phyloP scores from a whole-genome alignment of 2,888 invertebrate species.

The Eumerus sabulonum region DNA sequence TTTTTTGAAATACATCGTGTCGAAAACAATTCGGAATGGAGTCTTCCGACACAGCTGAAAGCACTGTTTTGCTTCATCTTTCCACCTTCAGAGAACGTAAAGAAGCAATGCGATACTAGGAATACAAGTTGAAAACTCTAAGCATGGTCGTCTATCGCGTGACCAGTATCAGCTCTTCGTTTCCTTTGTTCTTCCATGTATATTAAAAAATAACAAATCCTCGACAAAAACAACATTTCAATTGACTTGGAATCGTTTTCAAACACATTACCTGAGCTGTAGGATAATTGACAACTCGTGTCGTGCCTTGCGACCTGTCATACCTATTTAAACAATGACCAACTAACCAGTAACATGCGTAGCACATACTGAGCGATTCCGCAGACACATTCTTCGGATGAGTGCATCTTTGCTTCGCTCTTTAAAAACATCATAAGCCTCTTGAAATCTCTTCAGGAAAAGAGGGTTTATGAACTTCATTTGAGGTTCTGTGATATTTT shows the following conservation, averaged over 20 bases:
- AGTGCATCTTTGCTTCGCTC: constrained; percentile 29
- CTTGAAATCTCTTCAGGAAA: constrained; percentile 51
- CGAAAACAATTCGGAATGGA: too few relatives aligned
- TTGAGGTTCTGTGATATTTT: constrained; percentile 42
- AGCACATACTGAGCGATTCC: constrained; percentile 48
- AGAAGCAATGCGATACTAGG: too few relatives aligned
- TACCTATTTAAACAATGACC: constrained; percentile 17
- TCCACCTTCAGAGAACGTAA: too few relatives aligned
- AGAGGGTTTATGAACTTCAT: constrained; percentile 38
- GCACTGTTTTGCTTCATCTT: too few relatives aligned
- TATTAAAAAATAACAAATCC: too few relatives aligned
- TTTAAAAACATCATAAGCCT: constrained; percentile 52
- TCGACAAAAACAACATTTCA: too few relatives aligned
- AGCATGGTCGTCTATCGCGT: too few relatives aligned
- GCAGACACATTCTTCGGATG: constrained; percentile 51
- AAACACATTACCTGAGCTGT: not conserved
- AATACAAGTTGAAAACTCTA: too few relatives aligned
- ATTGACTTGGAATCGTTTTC: not conserved
- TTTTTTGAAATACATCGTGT: too few relatives aligned
- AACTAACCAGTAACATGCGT: constrained; percentile 18
- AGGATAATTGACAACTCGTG: constrained; percentile 44
- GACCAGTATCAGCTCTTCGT: too few relatives aligned
- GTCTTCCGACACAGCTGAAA: too few relatives aligned
- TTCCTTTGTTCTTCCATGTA: too few relatives aligned
- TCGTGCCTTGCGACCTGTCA: constrained; percentile 32